Conservation (phyloP, 1,140 invertebrate genomes). For the Megathymus violae region DNA sequence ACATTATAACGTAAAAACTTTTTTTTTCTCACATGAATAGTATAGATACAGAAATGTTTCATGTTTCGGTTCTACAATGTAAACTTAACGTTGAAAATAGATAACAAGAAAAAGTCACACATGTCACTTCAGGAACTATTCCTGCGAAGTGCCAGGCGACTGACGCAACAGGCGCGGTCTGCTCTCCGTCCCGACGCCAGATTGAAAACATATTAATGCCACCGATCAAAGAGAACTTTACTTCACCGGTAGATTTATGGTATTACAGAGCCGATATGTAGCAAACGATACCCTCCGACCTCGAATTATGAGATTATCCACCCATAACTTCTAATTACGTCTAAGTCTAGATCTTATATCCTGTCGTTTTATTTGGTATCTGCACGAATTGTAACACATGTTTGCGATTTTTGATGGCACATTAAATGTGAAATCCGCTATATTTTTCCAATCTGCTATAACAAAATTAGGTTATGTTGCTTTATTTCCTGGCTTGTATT, state of each 20-base stretch:
- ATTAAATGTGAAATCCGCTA: constrained; percentile 22
- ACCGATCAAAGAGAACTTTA: constrained; percentile 72
- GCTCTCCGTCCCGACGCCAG: constrained; percentile 62
- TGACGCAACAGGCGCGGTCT: constrained; percentile 68
- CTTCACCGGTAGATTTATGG: constrained; percentile 61
- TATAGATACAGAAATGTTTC: too few species aligned
- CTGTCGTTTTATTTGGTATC: constrained; percentile 3
- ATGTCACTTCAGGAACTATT: constrained; percentile 53
- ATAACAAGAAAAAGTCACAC: constrained; percentile 53
- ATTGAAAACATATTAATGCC: constrained; percentile 75
- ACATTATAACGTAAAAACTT: too few species aligned
- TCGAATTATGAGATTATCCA: constrained; percentile 36
- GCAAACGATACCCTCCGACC: constrained; percentile 41
- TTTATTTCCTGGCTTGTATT: constrained; percentile 28
- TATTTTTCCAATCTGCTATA: constrained; percentile 26
- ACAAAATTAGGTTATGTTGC: constrained; percentile 29
- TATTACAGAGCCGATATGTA: constrained; percentile 42
- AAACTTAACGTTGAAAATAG: constrained; percentile 40
- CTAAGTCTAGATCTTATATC: too few species aligned
- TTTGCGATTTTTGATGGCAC: constrained; percentile 8
- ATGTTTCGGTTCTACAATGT: background rate
- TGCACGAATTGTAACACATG: constrained; percentile 1
- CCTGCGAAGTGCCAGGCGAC: constrained; percentile 56
- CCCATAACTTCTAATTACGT: constrained; percentile 27
- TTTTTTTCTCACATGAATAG: too few species aligned